These are phyloP conservation scores for Tachyglossus aculeatus DNA, from an alignment of 2,797 vertebrate species.

Conservation along the genomic window DNA sequence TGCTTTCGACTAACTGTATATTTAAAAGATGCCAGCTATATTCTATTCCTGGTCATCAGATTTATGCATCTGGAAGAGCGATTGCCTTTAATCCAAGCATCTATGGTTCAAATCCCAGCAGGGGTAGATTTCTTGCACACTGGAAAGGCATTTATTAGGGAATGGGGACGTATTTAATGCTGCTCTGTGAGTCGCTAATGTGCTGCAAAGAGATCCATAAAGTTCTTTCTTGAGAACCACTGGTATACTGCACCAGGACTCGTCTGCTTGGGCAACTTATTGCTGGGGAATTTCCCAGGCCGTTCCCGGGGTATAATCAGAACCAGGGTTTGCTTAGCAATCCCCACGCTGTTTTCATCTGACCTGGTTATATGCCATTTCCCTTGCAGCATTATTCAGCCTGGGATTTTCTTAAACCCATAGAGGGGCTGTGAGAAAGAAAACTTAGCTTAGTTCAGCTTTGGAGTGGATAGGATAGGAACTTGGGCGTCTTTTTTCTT, in stretches of 20 bases:
- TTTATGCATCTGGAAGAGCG: background rate
- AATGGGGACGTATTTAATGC: background rate
- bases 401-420: background rate
- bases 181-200: background rate
- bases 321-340: background rate
- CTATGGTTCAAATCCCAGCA: constrained; percentile 15
- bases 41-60: constrained; percentile 16
- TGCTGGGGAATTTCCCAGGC: background rate
- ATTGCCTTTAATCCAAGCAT: background rate
- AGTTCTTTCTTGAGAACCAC: background rate
- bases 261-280: background rate
- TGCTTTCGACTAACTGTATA: too few species aligned
- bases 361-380: background rate
- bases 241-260: background rate
- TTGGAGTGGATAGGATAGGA: background rate
- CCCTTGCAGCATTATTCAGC: too few species aligned
- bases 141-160: constrained; percentile 18
- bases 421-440: background rate
- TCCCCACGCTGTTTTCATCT: background rate
- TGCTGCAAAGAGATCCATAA: background rate
- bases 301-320: background rate
- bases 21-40: background rate
- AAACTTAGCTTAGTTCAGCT: background rate
- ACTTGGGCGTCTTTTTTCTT: background rate
- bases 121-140: constrained; percentile 1